A percentile compares a stretch with the other conserved stretches of the same genome.
Conservation (phyloP, 2,888 invertebrate genomes). For the Glaucopsyche alexis region DNA sequence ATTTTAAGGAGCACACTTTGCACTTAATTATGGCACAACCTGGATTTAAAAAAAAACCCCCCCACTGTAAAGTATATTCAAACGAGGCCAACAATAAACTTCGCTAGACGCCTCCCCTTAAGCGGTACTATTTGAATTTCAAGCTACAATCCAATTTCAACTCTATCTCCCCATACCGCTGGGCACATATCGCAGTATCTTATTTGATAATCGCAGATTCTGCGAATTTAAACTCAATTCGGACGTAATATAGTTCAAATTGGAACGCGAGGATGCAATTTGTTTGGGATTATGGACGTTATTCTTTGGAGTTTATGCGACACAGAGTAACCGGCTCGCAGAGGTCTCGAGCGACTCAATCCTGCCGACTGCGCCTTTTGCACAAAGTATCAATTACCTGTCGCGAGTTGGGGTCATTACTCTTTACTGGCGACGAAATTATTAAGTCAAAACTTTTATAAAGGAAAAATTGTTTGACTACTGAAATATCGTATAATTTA, state of each 20-base stretch:
- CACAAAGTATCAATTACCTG: slow-evolving; percentile 2
- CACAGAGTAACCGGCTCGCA: slow-evolving; percentile 24
- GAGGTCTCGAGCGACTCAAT: slow-evolving; percentile 8
- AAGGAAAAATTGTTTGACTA: neutral
- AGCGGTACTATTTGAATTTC: slow-evolving; percentile 36
- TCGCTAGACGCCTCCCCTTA: slow-evolving; percentile 42
- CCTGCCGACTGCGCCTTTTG: neutral
- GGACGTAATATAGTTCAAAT: slow-evolving; percentile 26
- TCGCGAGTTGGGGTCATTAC: neutral
- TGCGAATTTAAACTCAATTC: slow-evolving; percentile 32
- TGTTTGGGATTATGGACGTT: slow-evolving; percentile 33
- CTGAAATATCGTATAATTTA: neutral
- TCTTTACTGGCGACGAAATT: neutral
- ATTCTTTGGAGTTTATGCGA: slow-evolving; percentile 38
- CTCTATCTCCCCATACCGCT: slow-evolving; percentile 41
- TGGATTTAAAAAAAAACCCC: slow-evolving; percentile 39
- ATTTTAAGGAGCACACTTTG: neutral
- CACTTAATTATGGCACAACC: slow-evolving; percentile 2
- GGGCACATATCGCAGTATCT: neutral
- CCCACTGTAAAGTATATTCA: slow-evolving; percentile 13
- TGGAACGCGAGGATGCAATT: slow-evolving; percentile 28
- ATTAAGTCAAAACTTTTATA: slow-evolving; percentile 5
- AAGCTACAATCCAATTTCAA: slow-evolving; percentile 43
- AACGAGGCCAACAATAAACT: slow-evolving; percentile 26
- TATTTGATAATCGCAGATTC: neutral